phyloP scores from a whole-genome alignment of 2,113 vertebrate genomes.

The Raja brachyura region DNA sequence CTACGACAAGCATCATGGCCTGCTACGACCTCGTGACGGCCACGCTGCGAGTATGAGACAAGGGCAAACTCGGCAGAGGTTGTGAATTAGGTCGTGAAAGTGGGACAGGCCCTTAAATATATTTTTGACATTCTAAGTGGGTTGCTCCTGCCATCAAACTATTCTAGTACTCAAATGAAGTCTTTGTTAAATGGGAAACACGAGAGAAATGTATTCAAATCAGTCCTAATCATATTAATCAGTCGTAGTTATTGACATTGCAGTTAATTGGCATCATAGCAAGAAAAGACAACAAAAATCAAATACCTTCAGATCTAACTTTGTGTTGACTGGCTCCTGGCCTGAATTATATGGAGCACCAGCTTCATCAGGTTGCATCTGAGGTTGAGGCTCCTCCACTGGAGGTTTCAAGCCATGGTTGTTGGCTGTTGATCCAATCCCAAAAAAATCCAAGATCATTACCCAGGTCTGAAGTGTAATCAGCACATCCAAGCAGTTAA shows the following conservation, averaged over 20 bases:
- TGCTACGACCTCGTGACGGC: too few relatives aligned
- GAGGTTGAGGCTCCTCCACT: constrained; percentile 54
- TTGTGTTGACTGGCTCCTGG: constrained; percentile 73
- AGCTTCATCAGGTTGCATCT: constrained; percentile 50
- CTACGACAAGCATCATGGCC: too few relatives aligned
- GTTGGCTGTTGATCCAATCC: constrained; percentile 91
- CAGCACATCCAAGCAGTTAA: constrained; percentile 91
- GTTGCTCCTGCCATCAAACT: background rate
- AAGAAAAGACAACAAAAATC: background rate
- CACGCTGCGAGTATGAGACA: too few relatives aligned
- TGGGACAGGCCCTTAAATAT: background rate
- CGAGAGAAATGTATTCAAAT: background rate
- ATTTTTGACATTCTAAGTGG: background rate
- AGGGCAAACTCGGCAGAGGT: too few relatives aligned
- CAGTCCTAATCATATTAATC: background rate
- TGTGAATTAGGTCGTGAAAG: too few relatives aligned
- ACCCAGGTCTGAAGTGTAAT: constrained; percentile 97
- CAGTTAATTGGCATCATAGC: background rate
- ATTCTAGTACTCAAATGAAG: background rate
- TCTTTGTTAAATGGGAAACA: background rate
- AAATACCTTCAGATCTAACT: constrained; percentile 84
- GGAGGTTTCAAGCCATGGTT: constrained; percentile 78
- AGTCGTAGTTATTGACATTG: background rate
- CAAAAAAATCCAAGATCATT: constrained; percentile 94
- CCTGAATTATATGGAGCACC: constrained; percentile 42